phyloP scores from a whole-genome alignment of 2,888 invertebrate genomes.

The Lingula anatina region DNA sequence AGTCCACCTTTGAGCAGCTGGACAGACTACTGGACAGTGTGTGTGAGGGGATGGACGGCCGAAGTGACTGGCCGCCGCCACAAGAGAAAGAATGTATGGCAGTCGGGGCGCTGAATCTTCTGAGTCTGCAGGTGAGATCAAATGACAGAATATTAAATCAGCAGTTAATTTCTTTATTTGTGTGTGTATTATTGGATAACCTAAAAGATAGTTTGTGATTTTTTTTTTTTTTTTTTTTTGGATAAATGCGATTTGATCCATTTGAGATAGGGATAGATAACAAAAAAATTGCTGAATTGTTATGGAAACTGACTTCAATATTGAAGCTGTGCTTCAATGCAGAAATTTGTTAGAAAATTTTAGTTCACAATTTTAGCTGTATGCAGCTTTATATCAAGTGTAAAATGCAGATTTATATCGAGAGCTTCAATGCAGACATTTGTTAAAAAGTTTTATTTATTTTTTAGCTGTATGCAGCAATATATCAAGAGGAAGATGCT shows the following conservation, averaged over 20 bases:
- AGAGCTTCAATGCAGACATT: background rate
- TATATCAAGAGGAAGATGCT: conserved; percentile 64
- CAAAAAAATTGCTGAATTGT: too few species aligned
- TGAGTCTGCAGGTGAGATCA: conserved; percentile 71
- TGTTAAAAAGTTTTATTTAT: background rate
- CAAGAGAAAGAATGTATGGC: conserved; percentile 88
- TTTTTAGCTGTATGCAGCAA: conserved; percentile 65
- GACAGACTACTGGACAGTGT: conserved; percentile 75
- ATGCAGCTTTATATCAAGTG: conserved; percentile 68
- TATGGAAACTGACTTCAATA: too few species aligned
- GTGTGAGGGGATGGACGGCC: conserved; percentile 57
- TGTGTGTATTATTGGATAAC: too few species aligned
- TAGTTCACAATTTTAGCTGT: conserved; percentile 60
- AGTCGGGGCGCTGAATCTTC: conserved; percentile 78
- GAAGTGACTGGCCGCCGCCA: conserved; percentile 61
- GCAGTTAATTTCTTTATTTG: too few species aligned
- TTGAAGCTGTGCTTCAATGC: too few species aligned
- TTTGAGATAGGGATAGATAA: too few species aligned
- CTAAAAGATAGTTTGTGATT: too few species aligned
- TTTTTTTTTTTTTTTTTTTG: too few species aligned
- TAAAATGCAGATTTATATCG: conserved; percentile 62
- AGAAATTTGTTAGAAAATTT: too few species aligned
- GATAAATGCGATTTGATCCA: too few species aligned
- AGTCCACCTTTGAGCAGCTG: conserved; percentile 72
- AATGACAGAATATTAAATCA: too few species aligned